These are phyloP conservation scores for Acipenser ruthenus DNA, from an alignment of 2,797 vertebrate genomes.

Conservation along the genomic window DNA sequence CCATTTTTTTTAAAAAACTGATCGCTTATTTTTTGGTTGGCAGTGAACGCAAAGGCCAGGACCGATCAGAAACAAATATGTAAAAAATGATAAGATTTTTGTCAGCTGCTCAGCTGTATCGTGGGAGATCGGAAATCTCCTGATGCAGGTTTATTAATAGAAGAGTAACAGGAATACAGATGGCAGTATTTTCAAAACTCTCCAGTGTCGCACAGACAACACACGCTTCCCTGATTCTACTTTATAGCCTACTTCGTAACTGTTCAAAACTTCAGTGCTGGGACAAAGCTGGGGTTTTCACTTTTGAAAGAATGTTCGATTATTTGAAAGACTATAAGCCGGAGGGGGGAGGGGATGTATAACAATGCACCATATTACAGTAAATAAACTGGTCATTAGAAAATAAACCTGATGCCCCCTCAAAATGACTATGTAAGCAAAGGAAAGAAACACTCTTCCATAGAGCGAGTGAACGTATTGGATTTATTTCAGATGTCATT, in stretches of 20 bases:
- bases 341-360: too few species aligned
- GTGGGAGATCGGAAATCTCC: constrained; percentile 42
- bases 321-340: too few species aligned
- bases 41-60: neutral
- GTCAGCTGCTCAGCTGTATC: constrained; percentile 54
- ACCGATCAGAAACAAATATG: constrained; percentile 33
- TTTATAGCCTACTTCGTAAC: neutral
- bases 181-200: constrained; percentile 28
- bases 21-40: neutral
- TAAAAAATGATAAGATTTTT: constrained; percentile 48
- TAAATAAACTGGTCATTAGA: too few species aligned
- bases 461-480: too few species aligned
- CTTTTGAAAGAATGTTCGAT: too few species aligned
- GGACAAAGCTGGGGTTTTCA: too few species aligned
- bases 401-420: too few species aligned
- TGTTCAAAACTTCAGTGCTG: too few species aligned
- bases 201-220: constrained; percentile 14
- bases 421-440: too few species aligned
- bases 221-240: neutral
- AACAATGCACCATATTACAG: too few species aligned
- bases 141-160: constrained; percentile 59
- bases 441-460: too few species aligned
- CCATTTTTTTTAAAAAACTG: neutral
- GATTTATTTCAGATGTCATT: too few species aligned
- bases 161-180: constrained; percentile 42